These are phyloP conservation scores for Scomberomorus guttatus DNA, from an alignment of 2,797 vertebrate genomes.

Conservation along the genomic window DNA sequence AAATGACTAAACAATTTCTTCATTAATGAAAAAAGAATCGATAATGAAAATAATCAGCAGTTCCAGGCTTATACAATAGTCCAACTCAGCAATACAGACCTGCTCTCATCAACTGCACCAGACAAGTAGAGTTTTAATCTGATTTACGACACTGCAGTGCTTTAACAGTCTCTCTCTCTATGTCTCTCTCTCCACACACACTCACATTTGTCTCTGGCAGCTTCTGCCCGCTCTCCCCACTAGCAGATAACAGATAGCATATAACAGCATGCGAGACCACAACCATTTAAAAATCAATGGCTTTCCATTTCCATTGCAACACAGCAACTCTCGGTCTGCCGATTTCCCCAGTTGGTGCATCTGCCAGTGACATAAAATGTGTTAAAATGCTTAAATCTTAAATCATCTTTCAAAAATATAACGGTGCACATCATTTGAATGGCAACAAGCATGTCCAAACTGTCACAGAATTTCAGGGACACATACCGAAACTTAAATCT, in stretches of 20 bases:
- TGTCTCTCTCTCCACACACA: background rate
- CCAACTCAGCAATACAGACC: background rate
- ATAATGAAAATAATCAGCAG: background rate
- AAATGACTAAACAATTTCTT: background rate
- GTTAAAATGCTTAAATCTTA: slow-evolving; percentile 4
- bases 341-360: background rate
- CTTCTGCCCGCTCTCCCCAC: slow-evolving; percentile 7
- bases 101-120: slow-evolving; percentile 12
- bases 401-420: background rate
- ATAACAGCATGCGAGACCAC: slow-evolving; percentile 27
- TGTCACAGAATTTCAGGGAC: slow-evolving; percentile 9
- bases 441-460: background rate
- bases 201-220: slow-evolving; percentile 10
- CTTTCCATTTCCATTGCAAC: slow-evolving; percentile 48
- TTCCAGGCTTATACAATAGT: background rate
- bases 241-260: background rate
- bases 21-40: background rate
- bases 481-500: background rate
- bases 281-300: slow-evolving; percentile 63
- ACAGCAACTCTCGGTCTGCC: slow-evolving; percentile 22
- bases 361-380: background rate
- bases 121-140: slow-evolving; percentile 15
- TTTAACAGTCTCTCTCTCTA: background rate
- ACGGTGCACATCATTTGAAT: background rate
- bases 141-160: slow-evolving; percentile 63